Conservation (phyloP, 1,140 invertebrate species). For the Cotesia glomerata region DNA sequence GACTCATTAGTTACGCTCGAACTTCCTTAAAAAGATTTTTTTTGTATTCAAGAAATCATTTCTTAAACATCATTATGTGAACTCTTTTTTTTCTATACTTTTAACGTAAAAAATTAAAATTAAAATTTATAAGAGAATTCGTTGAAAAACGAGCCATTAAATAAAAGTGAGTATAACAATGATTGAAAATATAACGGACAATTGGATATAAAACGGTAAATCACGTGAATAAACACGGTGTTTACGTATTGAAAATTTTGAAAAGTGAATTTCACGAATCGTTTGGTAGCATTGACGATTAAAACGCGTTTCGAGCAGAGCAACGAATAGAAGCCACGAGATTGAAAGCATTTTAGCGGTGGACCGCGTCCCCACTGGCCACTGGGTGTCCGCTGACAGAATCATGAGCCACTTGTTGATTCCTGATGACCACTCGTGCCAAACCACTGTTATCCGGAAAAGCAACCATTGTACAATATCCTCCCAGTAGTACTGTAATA, state of each 20-base stretch:
- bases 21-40: no score
- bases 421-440: constrained; percentile 42
- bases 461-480: not conserved
- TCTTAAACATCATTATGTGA: no score
- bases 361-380: constrained; percentile 35
- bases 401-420: constrained; percentile 62
- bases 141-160: no score
- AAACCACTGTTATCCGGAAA: constrained; percentile 4
- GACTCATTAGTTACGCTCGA: no score
- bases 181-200: not conserved
- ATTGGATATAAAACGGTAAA: constrained; percentile 24
- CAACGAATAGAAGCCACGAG: constrained; percentile 18
- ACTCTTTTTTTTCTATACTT: no score
- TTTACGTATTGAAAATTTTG: no score
- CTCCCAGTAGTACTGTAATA: no score
- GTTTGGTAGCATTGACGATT: not conserved
- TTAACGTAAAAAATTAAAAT: no score
- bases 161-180: no score
- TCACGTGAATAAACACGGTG: no score
- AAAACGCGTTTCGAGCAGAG: constrained; percentile 10
- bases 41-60: no score
- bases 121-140: no score
- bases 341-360: constrained; percentile 38
- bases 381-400: constrained; percentile 49
- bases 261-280: not conserved